Base-by-base conservation (phyloP, 2,888 invertebrate genomes). In the Pollenia griseotomentosa region DNA sequence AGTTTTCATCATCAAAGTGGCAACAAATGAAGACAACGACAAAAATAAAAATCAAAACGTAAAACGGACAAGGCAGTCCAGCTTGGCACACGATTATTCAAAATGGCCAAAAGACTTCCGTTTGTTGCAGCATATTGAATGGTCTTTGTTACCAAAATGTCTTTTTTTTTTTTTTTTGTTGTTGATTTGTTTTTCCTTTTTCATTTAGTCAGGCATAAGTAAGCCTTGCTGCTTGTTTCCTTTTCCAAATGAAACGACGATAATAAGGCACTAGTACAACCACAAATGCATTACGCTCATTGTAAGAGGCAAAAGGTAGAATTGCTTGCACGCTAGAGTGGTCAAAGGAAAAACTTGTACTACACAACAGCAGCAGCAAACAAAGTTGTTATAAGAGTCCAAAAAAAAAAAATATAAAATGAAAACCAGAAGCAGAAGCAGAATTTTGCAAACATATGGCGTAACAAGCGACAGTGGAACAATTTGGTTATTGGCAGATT, bases 101-200 rank as follows among this genome's bases (percentile, higher is more conserved):
- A 87, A 86, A 87, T 87, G 86, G 86, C 83, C 81, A 80, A 87
- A 86, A 83, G 83, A 84, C 83, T 87, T 87, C 86, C 86, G 86
- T 83, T 87, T 80, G 61, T 80, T 80, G 71, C 63, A 80, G 71
- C 63, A 80, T 63, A 71, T 63, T 55, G 63, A 73, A 63, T 73
- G 14, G 80, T 63, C 42, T 73, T 71, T 71, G 44, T 46, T 80
- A 71, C 53, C 12, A 63, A 63, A 53, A 44, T 55, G 16, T 66
- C n/a, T 65, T 65, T 65, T 53, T 59, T 8, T 46, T 16, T 40
- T 12, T 51, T 19, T 57, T 16, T 77, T 23, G 23, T 2, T 23
- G 23, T 23, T 23, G 2, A 23, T 23, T 11, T 65, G 7, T 6
- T 23, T 59, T 40, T 77, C n/a, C 57, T 57, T 61, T 48, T 65